Base-by-base conservation (phyloP, 2,888 invertebrate species). In the Odontocolon sp. region DNA sequence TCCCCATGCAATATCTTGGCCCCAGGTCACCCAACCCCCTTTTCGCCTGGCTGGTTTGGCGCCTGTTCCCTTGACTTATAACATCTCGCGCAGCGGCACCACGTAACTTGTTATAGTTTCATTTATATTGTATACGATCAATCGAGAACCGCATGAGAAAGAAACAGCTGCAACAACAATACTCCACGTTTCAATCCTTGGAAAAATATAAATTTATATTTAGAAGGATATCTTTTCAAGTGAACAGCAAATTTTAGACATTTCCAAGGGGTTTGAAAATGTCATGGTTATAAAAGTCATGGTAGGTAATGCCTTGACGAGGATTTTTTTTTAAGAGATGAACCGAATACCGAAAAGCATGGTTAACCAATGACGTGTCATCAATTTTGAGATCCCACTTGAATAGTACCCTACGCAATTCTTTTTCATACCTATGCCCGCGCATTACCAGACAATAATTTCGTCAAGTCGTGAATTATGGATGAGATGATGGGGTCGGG, bases 381-480 rank as follows among this genome's bases (percentile, higher is more conserved):
- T 4, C 36, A 23, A 50, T 38, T 16, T 16, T 26, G 6, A 26
- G 2, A 9, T 38, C 50, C 50, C 23, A 36, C 23, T 36, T 23
- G 36, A 16, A 56, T 31, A 18, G 6, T 21, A 36, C 16, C 16
- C 23, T 50, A 36, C 23, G 47, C 33, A 18, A 56, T 59, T 61
- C 47, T 56, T 56, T 28, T 16, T 9, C 42, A 45, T 11, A 14
- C 28, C 40, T 42, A 50, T 66, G 50, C 31, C n/a, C 33, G 28
- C 47, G 57, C 66, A 72, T 66, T 36, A 50, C 52, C 66, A 50
- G 72, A 72, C 59, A 59, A 66, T 66, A 72, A 59, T 73, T 67
- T 61, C 56, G 73, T 59, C 59, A 59, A 45, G 28, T 45, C 31
- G 66, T 67, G 73, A 73, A 73, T 73, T 67, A 73, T 73, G 59